Conservation (phyloP, 2,888 invertebrate genomes). For the Oxystoma pomonae region DNA sequence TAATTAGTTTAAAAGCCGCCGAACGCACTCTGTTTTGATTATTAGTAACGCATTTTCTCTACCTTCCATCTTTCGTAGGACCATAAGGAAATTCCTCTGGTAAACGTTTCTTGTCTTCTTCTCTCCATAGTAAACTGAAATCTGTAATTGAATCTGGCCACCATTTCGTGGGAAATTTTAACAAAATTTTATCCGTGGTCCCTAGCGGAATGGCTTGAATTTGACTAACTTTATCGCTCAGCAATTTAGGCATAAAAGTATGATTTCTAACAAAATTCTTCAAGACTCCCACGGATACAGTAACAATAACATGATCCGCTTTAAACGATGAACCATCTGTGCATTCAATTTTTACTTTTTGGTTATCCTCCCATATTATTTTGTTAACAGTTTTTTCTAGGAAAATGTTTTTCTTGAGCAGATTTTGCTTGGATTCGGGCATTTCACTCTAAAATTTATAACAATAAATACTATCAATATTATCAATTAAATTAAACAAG, state of each 20-base stretch:
- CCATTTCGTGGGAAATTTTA: conserved; percentile 61
- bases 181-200: conserved; percentile 62
- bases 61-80: conserved; percentile 29
- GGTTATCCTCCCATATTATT: too few relatives aligned
- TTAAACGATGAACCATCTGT: conserved; percentile 51
- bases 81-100: conserved; percentile 36
- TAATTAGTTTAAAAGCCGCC: too few relatives aligned
- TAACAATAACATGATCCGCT: conserved; percentile 64
- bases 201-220: conserved; percentile 61
- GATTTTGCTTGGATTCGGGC: conserved; percentile 34
- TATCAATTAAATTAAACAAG: too few relatives aligned
- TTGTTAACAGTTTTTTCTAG: conserved; percentile 41
- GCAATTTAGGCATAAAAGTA: conserved; percentile 57
- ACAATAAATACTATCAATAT: too few relatives aligned
- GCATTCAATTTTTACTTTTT: conserved; percentile 48
- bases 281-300: conserved; percentile 65
- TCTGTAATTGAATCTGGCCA: conserved; percentile 56
- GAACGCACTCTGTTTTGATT: too few relatives aligned
- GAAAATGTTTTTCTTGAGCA: conserved; percentile 39
- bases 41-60: too few relatives aligned
- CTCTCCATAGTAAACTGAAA: conserved; percentile 57
- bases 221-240: conserved; percentile 51
- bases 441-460: too few relatives aligned
- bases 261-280: conserved; percentile 53
- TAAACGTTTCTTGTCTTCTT: conserved; percentile 46